phyloP scores from a whole-genome alignment of 2,888 invertebrate species.

The Microctonus hyperodae region DNA sequence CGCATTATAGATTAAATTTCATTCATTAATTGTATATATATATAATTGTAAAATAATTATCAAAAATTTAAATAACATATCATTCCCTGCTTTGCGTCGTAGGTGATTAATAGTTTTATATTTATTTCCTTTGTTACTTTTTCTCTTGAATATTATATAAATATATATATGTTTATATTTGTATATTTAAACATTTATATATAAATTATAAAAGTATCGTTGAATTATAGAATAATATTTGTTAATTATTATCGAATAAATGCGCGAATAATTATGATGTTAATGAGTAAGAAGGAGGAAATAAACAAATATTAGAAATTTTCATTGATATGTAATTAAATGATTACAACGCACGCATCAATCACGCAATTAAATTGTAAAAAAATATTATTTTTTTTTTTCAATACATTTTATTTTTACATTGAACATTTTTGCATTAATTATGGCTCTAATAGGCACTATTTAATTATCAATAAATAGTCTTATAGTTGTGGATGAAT shows the following conservation, averaged over 20 bases:
- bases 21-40: conserved; percentile 27
- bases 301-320: not conserved
- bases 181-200: not conserved
- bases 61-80: conserved; percentile 25
- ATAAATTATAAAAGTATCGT: conserved; percentile 1
- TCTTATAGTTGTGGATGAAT: conserved; percentile 26
- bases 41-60: conserved; percentile 27
- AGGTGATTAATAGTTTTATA: conserved; percentile 27
- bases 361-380: conserved; percentile 15
- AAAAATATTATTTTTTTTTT: not conserved
- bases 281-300: not conserved
- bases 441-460: conserved; percentile 14
- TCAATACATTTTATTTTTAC: not conserved
- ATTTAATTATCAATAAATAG: not conserved
- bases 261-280: not conserved
- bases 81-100: conserved; percentile 32
- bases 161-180: not conserved
- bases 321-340: conserved; percentile 22
- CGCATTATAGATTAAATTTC: conserved; percentile 18
- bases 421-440: conserved; percentile 5
- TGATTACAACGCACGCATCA: conserved; percentile 26
- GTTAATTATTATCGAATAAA: conserved; percentile 5
- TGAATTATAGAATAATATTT: conserved; percentile 7
- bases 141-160: conserved; percentile 12
- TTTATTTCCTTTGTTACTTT: conserved; percentile 23